Evolutionary conservation across 1,140 invertebrate genomes (phyloP).

Genomic region (Drosophila rufa): DNA sequence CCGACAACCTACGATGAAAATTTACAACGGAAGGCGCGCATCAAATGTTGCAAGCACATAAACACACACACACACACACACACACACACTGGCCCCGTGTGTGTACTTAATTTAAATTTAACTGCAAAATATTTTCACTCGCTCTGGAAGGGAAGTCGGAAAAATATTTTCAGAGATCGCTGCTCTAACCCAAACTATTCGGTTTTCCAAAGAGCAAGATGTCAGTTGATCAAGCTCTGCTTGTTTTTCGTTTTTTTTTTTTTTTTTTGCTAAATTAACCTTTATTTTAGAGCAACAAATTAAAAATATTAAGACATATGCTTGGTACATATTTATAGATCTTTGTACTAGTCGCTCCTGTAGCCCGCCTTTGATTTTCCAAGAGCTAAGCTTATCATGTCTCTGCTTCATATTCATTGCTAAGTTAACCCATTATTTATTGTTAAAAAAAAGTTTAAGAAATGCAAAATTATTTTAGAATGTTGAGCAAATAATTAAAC

Average conservation of each 20-base stretch:
- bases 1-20: conserved; percentile 57
- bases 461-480: too few relatives aligned
- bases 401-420: too few relatives aligned
- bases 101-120: conserved; percentile 80
- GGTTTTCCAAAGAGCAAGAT: not conserved
- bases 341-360: too few relatives aligned
- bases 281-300: too few relatives aligned
- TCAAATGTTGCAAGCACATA: conserved; percentile 80
- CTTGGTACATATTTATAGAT: not conserved
- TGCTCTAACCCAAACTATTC: not conserved
- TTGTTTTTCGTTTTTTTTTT: too few relatives aligned
- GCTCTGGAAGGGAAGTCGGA: conserved; percentile 60
- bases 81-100: conserved; percentile 24
- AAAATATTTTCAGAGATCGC: conserved; percentile 39
- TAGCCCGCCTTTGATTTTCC: too few relatives aligned
- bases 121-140: conserved; percentile 80
- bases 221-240: conserved; percentile 16
- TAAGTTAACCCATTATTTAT: not conserved
- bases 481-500: too few relatives aligned
- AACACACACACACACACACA: conserved; percentile 47
- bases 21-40: conserved; percentile 66
- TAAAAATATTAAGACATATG: too few relatives aligned
- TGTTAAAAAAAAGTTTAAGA: too few relatives aligned
- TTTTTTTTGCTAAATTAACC: too few relatives aligned
- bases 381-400: too few relatives aligned